Evolutionary conservation across 2,797 vertebrate species (phyloP).

Genomic region (Sandelia bainsii): DNA sequence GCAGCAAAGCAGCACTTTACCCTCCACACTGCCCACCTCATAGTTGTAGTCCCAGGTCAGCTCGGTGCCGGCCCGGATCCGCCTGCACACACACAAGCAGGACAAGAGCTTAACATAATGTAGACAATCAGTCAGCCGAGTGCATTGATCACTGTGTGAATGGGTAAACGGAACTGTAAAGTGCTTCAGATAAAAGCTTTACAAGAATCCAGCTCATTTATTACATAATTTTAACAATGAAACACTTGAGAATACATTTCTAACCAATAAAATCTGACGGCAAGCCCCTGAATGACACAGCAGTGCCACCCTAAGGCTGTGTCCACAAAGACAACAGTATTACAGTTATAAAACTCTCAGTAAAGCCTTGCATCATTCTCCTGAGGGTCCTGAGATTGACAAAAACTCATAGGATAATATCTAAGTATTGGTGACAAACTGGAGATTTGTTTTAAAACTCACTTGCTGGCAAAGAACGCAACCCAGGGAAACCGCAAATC

Average conservation of each 20-base stretch:
- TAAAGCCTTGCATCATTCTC: too few species aligned
- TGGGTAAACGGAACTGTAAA: background rate
- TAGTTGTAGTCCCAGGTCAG: constrained; percentile 99
- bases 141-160: background rate
- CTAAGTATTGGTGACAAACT: background rate
- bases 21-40: constrained; percentile 97
- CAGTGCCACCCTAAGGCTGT: constrained; percentile 20
- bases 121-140: background rate
- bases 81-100: constrained; percentile 76
- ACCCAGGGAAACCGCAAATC: constrained; percentile 99
- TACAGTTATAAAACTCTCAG: too few species aligned
- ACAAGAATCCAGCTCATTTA: background rate
- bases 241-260: background rate
- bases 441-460: constrained; percentile 68
- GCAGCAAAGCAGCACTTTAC: constrained; percentile 98
- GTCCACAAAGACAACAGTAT: background rate
- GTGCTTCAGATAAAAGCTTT: background rate
- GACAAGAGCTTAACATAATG: background rate
- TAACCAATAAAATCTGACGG: too few species aligned
- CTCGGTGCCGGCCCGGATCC: constrained; percentile 95
- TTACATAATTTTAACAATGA: background rate
- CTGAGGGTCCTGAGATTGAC: background rate
- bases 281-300: background rate
- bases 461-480: constrained; percentile 99
- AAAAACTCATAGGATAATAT: background rate